These are phyloP conservation scores for Nudaria mundana DNA, from an alignment of 2,888 invertebrate genomes.

Conservation along the genomic window DNA sequence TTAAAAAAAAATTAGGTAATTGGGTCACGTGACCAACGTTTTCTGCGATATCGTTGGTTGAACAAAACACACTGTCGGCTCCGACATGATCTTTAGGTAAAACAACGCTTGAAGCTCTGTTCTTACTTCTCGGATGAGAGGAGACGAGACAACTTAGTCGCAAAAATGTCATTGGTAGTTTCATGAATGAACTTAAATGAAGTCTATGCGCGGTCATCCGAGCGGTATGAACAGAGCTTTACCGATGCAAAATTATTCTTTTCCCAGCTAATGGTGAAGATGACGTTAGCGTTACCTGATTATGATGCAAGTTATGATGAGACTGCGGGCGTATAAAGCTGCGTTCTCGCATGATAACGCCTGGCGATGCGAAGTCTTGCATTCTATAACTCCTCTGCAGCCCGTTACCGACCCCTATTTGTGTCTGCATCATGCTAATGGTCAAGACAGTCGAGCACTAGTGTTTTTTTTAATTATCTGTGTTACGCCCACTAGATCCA, in stretches of 20 bases:
- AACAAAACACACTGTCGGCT: no score
- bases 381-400: conserved; percentile 77
- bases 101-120: no score
- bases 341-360: conserved; percentile 84
- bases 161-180: no score
- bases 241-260: neutral
- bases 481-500: conserved; percentile 20
- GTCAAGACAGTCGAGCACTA: conserved; percentile 18
- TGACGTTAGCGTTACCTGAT: conserved; percentile 59
- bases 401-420: conserved; percentile 67
- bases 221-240: no score
- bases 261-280: neutral
- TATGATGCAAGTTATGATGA: conserved; percentile 80
- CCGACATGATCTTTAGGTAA: no score
- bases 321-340: conserved; percentile 85
- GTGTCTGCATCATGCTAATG: conserved; percentile 67
- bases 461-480: conserved; percentile 22
- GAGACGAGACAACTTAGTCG: no score
- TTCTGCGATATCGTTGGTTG: no score
- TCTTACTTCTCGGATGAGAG: no score
- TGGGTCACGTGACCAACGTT: no score
- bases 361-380: conserved; percentile 79
- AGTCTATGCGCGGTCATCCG: no score
- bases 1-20: no score
- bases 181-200: no score